Conservation (phyloP, 2,113 vertebrate genomes). For the Pampusana beccarii region DNA sequence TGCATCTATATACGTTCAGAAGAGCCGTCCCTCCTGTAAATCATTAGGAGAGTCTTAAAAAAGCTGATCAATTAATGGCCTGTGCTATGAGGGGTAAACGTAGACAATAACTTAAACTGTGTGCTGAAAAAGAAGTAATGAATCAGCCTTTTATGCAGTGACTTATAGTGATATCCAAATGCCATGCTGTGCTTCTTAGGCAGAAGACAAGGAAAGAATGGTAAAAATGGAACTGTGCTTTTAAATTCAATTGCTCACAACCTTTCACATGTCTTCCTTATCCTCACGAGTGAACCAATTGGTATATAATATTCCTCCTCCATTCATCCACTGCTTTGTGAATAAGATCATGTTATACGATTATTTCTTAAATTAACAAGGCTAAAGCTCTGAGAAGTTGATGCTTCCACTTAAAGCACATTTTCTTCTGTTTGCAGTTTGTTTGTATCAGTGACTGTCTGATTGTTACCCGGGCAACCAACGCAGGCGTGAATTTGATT, state of each 20-base stretch:
- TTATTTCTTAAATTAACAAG: constrained; percentile 2
- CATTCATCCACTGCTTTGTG: not conserved
- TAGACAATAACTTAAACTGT: not conserved
- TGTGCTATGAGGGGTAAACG: not conserved
- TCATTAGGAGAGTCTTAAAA: not conserved
- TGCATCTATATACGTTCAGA: not conserved
- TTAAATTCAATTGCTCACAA: not conserved
- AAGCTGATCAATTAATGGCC: not conserved
- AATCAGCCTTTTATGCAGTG: not conserved
- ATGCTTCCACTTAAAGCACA: constrained; percentile 46
- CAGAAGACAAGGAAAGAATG: not conserved
- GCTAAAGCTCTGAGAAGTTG: not conserved
- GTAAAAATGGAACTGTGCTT: constrained; percentile 1
- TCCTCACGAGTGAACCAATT: not conserved
- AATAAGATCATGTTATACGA: not conserved
- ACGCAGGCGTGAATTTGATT: constrained; percentile 44
- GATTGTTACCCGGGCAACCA: constrained; percentile 73
- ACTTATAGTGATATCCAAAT: not conserved
- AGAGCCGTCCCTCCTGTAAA: not conserved
- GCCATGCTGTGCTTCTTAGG: not conserved
- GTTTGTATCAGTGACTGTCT: constrained; percentile 69
- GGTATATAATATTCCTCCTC: not conserved
- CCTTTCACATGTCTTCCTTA: not conserved
- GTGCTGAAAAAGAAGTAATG: not conserved
- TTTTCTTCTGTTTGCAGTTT: constrained; percentile 62